Evolutionary conservation across 2,888 invertebrate genomes (phyloP), one percentile per base, ranked within the genome.

Genomic region (Tiliacea citrago): DNA sequence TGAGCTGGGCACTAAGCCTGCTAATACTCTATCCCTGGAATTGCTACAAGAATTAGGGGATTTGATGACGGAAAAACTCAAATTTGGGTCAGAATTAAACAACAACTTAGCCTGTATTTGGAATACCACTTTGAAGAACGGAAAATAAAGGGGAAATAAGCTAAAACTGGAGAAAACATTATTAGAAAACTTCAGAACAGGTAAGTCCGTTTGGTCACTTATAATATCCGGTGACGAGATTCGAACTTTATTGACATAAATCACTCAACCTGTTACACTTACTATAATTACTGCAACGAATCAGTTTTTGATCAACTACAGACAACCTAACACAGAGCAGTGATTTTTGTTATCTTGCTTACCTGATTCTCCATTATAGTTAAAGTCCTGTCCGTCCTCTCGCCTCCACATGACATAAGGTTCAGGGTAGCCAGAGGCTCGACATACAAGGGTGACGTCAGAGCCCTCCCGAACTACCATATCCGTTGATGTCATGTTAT

Each of bases 331-430:
- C 18, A 47, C 13, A 29, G 13, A 18, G 24, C 21, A 65, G 16
- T 0, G 9, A 65, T 49, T 21, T n/a, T n/a, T n/a, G 7, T 55
- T 47, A n/a, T 18, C 10, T 39, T 16, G 4, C 53, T 73, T 96
- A 98, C 98, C 98, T 92, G 97, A 98, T 93, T 98, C 98, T 63
- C 98, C 98, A 90, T 98, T 98, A 95, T 98, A 98, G 95, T 98
- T 97, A 95, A 99, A 98, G 93, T 98, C 98, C 90, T 98, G 98
- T 81, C 98, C 98, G 92, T 99, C 99, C 93, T 99, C 99, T 69
- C 99, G 97, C 66, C 98, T 97, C 99, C 99, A 99, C 98, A 98
- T 98, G 89, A 99, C 98, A 93, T 98, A 98, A 69, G 99, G 99
- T 91, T 98, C 98, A 0, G 98, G 98, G 94, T 98, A 98, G 85